Percentiles rank a stretch among this genome's conserved stretches.
phyloP scores from a whole-genome alignment of 2,797 vertebrate species.

The Galagoides demidoff region DNA sequence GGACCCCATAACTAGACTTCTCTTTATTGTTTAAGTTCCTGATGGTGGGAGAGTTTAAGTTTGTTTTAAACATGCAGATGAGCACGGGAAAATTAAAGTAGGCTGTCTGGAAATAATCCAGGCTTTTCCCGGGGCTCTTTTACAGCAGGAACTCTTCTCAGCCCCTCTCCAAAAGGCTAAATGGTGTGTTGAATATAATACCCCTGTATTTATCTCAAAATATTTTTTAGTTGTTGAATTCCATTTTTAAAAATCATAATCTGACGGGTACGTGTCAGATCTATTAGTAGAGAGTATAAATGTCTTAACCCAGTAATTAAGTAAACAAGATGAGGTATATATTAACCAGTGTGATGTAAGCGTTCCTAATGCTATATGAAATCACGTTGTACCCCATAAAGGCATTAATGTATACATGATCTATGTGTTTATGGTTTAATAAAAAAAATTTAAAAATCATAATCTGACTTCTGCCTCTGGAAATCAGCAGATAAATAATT shows the following conservation, averaged over 20 bases:
- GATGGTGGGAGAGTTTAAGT: background rate
- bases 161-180: background rate
- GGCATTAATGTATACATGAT: too few species aligned
- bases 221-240: background rate
- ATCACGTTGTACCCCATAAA: too few species aligned
- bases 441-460: background rate
- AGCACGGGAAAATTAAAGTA: background rate
- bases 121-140: background rate
- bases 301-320: too few species aligned
- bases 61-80: background rate
- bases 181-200: background rate
- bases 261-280: background rate
- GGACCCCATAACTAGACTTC: background rate
- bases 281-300: too few species aligned
- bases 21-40: background rate
- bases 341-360: too few species aligned
- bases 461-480: conserved; percentile 46
- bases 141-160: background rate
- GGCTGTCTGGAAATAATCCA: background rate
- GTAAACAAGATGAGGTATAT: too few species aligned
- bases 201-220: background rate
- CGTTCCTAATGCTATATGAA: too few species aligned
- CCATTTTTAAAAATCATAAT: conserved; percentile 35
- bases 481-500: conserved; percentile 28
- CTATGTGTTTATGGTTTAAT: too few species aligned